Percentiles rank a stretch among this genome's conserved stretches.
phyloP scores from a whole-genome alignment of 2,797 vertebrate species.

The Sebastes oblongus region DNA sequence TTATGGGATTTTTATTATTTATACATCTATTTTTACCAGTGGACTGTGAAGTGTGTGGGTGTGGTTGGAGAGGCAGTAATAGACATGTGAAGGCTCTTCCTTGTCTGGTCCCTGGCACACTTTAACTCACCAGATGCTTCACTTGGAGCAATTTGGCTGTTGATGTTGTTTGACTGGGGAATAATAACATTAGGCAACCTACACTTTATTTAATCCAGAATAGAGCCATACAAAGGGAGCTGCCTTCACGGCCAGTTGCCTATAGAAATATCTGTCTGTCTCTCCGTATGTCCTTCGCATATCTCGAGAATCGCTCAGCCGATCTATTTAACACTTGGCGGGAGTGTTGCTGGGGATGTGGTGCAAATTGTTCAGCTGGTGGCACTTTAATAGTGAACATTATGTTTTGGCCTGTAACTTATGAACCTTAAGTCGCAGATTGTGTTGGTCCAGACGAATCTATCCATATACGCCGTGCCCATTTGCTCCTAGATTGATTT shows the following conservation, averaged over 20 bases:
- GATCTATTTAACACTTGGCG: too few species aligned
- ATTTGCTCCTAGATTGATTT: too few species aligned
- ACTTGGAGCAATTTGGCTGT: constrained; percentile 44
- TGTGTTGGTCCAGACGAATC: too few species aligned
- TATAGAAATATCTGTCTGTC: too few species aligned
- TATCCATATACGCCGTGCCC: too few species aligned
- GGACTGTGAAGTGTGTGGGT: constrained; percentile 63
- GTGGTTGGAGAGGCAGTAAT: constrained; percentile 55
- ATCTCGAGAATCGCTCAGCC: too few species aligned
- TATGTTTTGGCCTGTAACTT: too few species aligned
- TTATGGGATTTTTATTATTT: constrained; percentile 56
- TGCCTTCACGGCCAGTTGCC: not conserved
- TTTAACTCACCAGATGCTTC: constrained; percentile 61
- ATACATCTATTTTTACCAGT: constrained; percentile 51
- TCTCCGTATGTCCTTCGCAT: too few species aligned
- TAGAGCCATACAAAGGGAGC: constrained; percentile 6
- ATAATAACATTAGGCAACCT: constrained; percentile 42
- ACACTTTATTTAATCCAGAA: constrained; percentile 30
- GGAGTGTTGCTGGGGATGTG: too few species aligned
- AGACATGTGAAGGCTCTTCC: constrained; percentile 45
- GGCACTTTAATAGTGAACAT: too few species aligned
- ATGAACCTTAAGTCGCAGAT: too few species aligned
- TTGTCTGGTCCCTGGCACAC: constrained; percentile 40
- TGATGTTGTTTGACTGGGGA: constrained; percentile 36
- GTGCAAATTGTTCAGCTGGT: too few species aligned